Evolutionary conservation across 2,888 invertebrate genomes (phyloP).

Genomic region (Tridacna crocea): DNA sequence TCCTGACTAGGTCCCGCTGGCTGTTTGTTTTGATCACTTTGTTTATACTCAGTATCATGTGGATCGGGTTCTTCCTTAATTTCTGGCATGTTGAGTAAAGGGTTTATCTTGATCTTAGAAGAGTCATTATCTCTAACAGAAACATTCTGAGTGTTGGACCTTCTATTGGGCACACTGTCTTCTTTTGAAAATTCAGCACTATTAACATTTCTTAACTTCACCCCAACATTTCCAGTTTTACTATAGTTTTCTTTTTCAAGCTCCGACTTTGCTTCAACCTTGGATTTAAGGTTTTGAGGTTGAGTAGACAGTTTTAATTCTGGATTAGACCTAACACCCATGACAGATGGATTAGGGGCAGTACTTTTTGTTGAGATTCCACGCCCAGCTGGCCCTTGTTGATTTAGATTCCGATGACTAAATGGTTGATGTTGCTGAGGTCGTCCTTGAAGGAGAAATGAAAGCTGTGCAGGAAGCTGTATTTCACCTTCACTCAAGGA

Average conservation of each 20-base stretch:
- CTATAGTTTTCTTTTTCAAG: background rate
- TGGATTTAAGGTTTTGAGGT: background rate
- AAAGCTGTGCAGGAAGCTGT: background rate
- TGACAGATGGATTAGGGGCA: background rate
- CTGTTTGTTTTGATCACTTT: conserved; percentile 5
- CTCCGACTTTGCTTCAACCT: background rate
- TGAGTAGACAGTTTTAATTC: background rate
- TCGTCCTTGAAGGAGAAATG: conserved; percentile 4
- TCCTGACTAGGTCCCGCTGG: background rate
- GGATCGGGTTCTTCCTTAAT: conserved; percentile 51
- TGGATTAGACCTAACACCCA: conserved; percentile 6
- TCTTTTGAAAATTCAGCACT: background rate
- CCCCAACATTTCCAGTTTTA: background rate
- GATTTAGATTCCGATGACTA: background rate
- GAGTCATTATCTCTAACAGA: background rate
- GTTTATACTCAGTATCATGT: conserved; percentile 33
- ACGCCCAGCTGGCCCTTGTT: background rate
- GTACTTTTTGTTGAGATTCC: background rate
- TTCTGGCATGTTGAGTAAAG: conserved; percentile 22
- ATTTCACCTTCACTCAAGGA: conserved; percentile 25
- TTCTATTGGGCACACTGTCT: conserved; percentile 13
- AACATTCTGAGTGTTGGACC: background rate
- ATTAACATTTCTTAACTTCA: background rate
- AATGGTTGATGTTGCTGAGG: background rate
- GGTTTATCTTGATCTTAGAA: conserved; percentile 13